Evolutionary conservation across 1,140 invertebrate genomes (phyloP), one percentile per base, ranked within the genome.

Genomic region (Periplaneta americana): DNA sequence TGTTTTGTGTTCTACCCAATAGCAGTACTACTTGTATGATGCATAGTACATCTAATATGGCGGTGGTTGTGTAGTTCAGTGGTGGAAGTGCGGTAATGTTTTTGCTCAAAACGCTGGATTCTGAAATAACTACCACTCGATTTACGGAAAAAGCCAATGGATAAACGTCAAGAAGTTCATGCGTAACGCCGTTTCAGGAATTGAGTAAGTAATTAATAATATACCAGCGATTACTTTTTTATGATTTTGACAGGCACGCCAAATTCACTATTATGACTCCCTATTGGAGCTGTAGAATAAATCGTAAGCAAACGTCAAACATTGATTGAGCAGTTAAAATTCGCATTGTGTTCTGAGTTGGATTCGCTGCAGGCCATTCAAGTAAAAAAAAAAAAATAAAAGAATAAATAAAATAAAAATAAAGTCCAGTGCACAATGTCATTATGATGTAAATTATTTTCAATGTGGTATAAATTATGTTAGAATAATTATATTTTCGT

Each of bases 211-310:
- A 66, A 17, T 13, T 5, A 57, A 48, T 37, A 1, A 28, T 48
- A 57, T 33, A 80, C 28, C 32, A 66, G 11, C 28, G 34, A 9
- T 34, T 80, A 31, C 17, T 32, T 35, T n/a, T 80, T 74, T 15
- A 18, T 32, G 18, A 9, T 36, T 80, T 80, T 80, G 79, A 80
- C 79, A 80, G 79, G 32, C 79, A 80, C 79, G 79, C 79, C n/a
- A 39, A 79, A n/a, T 28, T 39, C 8, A 28, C 35, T 36, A 36
- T 36, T 39, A 35, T 17, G 76, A 28, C 34, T 78, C 35, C 1
- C 35, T 35, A 39, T 36, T 78, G 33, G 5, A 15, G 33, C n/a
- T 34, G 4, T 11, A 28, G n/a, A 28, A 36, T 4, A 78, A n/a
- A 35, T 39, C 3, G 48, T 80, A 28, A 34, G 13, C 32, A 15